A percentile compares a stretch with the other conserved stretches of the same genome.
phyloP scores from a whole-genome alignment of 2,113 vertebrate genomes.

The Paramormyrops kingsleyae region DNA sequence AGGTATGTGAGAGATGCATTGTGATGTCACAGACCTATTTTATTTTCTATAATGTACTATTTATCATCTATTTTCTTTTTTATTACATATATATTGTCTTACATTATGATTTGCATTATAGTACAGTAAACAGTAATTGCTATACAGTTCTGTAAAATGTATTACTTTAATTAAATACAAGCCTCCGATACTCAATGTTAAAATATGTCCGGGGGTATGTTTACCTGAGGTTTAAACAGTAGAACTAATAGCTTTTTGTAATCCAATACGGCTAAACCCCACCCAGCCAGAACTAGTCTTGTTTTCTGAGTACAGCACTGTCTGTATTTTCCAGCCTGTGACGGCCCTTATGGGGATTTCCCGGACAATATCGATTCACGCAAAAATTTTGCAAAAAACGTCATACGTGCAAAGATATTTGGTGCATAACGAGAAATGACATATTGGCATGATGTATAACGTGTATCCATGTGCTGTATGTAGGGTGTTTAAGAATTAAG shows the following conservation, averaged over 20 bases:
- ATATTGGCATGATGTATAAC: neutral
- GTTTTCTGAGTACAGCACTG: neutral
- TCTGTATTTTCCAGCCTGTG: neutral
- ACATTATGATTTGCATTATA: neutral
- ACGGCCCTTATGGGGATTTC: neutral
- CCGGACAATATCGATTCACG: neutral
- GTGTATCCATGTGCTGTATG: neutral
- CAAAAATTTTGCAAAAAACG: neutral
- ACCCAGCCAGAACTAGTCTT: neutral
- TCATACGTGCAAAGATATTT: neutral
- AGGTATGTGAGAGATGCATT: neutral
- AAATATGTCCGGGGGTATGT: neutral
- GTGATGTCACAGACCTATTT: neutral
- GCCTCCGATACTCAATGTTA: neutral
- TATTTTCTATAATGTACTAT: neutral
- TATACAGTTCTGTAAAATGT: neutral
- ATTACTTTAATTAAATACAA: neutral
- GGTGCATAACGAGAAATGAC: neutral
- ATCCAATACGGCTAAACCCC: neutral
- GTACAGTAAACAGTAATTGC: neutral
- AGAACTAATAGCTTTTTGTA: neutral
- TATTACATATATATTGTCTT: neutral
- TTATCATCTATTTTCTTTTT: neutral
- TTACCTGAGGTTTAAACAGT: neutral
- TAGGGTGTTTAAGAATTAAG: neutral